phyloP scores from a whole-genome alignment of 2,797 vertebrate species.

The Megalops cyprinoides region DNA sequence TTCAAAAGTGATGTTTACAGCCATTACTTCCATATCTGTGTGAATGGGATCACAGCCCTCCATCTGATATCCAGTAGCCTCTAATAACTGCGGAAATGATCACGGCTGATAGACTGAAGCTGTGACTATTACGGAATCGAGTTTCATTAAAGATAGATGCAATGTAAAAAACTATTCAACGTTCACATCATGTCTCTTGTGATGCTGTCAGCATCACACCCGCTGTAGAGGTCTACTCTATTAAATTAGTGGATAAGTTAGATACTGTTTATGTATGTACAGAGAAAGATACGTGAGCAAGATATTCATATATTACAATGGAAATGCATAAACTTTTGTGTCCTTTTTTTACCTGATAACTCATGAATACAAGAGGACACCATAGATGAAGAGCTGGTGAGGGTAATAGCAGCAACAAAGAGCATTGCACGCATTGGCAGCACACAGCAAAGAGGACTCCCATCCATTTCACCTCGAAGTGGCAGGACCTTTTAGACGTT shows the following conservation, averaged over 20 bases:
- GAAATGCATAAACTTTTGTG: background rate
- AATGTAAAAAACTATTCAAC: background rate
- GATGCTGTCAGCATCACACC: background rate
- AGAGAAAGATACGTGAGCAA: background rate
- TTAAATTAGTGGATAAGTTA: background rate
- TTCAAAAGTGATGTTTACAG: slow-evolving; percentile 1
- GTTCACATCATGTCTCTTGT: background rate
- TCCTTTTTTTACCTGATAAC: background rate
- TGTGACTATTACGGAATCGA: background rate
- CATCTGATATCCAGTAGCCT: slow-evolving; percentile 20
- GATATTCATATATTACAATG: background rate
- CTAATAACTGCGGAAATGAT: slow-evolving; percentile 20
- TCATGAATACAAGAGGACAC: background rate
- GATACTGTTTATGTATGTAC: background rate
- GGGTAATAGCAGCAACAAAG: background rate
- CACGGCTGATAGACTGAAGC: slow-evolving; percentile 1
- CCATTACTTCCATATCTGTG: background rate
- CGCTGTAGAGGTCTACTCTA: background rate
- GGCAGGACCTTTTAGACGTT: background rate
- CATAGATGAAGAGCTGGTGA: background rate
- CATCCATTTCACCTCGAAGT: background rate
- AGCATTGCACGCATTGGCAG: background rate
- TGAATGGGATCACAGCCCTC: slow-evolving; percentile 21
- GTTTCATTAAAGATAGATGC: background rate
- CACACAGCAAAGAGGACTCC: background rate